Evolutionary conservation across 2,888 invertebrate genomes (phyloP), one percentile per base, ranked within the genome.

Genomic region (Graphium colonna): DNA sequence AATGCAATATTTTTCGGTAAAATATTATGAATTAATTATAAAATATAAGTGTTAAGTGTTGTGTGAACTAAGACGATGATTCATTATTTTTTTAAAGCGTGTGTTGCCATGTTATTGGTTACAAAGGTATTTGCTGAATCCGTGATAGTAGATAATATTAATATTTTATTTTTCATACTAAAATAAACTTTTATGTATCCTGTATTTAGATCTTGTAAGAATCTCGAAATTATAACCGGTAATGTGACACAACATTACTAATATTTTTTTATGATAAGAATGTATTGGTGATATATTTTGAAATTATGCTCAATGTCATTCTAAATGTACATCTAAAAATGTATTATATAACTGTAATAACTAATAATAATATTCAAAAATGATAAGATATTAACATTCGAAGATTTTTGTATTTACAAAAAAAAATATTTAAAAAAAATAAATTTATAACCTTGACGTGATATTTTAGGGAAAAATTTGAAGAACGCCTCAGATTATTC

Each of bases 71-170:
- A 73, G 75, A 69, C 67, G 68, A 72, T 46, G 62, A 65, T 71
- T 64, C 58, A 58, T 42, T 60, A 65, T 57, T 62, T 67, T 69
- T 66, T 57, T 56, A 60, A 61, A 59, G 57, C 56, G 52, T 74
- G 75, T 80, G 76, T 85, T 86, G 87, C 83, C 85, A 84, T 84
- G 75, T 78, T 79, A 79, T 80, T 85, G 85, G 84, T 84, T 82
- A 78, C 71, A 74, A 75, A 73, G 53, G 67, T 64, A 66, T 75
- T 71, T 73, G 71, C 68, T 69, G 65, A 60, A 57, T 71, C 64
- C 77, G 82, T 83, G 81, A 82, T 83, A 82, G 72, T 82, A 68
- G 65, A 52, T 66, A 64, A 60, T 65, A 61, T 65, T 53, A 53
- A 53, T 44, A 41, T 41, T 77, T 72, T 68, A 67, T 69, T 53